A percentile compares a stretch with the other conserved stretches of the same genome.
Conservation (phyloP, 2,797 vertebrate species). For the Enteromius mattozi region DNA sequence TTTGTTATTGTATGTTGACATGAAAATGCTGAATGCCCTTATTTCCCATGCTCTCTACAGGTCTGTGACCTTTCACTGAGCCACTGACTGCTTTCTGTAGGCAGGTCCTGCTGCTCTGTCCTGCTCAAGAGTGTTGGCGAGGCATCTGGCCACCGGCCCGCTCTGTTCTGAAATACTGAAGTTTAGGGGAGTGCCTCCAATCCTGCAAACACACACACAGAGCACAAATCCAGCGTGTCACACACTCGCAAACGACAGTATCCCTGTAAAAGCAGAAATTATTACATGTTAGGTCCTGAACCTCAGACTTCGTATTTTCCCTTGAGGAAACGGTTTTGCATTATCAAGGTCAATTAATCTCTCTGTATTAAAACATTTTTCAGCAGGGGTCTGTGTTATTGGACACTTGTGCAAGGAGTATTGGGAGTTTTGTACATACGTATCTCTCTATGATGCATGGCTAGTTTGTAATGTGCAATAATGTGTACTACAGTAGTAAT, state of each 20-base stretch:
- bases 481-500: neutral
- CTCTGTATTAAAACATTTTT: constrained; percentile 25
- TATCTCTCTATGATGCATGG: constrained; percentile 9
- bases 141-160: constrained; percentile 40
- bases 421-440: constrained; percentile 35
- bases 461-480: constrained; percentile 32
- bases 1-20: neutral
- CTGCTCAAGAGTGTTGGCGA: constrained; percentile 42
- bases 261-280: neutral
- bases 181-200: constrained; percentile 67
- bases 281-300: constrained; percentile 18
- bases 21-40: constrained; percentile 5
- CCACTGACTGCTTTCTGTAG: constrained; percentile 65
- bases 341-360: constrained; percentile 20
- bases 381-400: constrained; percentile 28
- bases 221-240: constrained; percentile 27
- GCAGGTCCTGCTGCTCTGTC: constrained; percentile 37
- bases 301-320: constrained; percentile 41
- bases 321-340: neutral
- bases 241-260: constrained; percentile 17
- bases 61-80: constrained; percentile 67
- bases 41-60: constrained; percentile 66
- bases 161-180: constrained; percentile 46
- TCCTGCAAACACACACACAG: constrained; percentile 30
- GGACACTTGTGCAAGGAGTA: constrained; percentile 39